phyloP scores from a whole-genome alignment of 1,140 invertebrate species.

The Dendrolimus kikuchii region DNA sequence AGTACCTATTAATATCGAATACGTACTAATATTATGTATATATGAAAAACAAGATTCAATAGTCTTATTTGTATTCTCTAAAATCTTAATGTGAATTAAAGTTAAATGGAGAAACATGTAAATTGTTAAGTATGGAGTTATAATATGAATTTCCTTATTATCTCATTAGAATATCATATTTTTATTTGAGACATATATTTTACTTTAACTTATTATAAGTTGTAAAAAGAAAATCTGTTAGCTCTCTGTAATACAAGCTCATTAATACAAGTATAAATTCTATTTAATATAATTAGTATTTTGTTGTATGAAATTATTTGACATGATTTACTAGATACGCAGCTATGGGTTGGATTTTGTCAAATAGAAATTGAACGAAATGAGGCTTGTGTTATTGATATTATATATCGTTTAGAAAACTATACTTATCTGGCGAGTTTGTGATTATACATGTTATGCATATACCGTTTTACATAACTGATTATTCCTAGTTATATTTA shows the following conservation, averaged over 20 bases:
- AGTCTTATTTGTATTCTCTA: constrained; percentile 24
- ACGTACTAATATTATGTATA: constrained; percentile 51
- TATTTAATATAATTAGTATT: constrained; percentile 16
- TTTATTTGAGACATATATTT: constrained; percentile 32
- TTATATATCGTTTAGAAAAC: constrained; percentile 18
- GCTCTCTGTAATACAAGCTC: constrained; percentile 51
- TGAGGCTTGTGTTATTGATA: constrained; percentile 10
- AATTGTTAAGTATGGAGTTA: constrained; percentile 49
- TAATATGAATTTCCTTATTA: constrained; percentile 44
- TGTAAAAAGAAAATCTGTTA: constrained; percentile 58
- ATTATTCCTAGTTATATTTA: constrained; percentile 36
- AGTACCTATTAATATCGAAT: neutral
- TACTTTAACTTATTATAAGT: constrained; percentile 46
- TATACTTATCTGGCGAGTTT: constrained; percentile 59
- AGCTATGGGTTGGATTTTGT: neutral
- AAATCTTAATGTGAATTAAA: constrained; percentile 32
- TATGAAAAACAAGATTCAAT: constrained; percentile 44
- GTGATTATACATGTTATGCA: constrained; percentile 61
- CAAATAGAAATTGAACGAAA: constrained; percentile 2
- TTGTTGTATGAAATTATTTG: neutral
- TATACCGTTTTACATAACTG: constrained; percentile 51
- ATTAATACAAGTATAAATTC: constrained; percentile 6
- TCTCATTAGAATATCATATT: constrained; percentile 39
- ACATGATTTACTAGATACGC: neutral
- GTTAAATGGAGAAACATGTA: constrained; percentile 44